Evolutionary conservation across 2,797 vertebrate species (phyloP).

Genomic region (Miichthys miiuy): DNA sequence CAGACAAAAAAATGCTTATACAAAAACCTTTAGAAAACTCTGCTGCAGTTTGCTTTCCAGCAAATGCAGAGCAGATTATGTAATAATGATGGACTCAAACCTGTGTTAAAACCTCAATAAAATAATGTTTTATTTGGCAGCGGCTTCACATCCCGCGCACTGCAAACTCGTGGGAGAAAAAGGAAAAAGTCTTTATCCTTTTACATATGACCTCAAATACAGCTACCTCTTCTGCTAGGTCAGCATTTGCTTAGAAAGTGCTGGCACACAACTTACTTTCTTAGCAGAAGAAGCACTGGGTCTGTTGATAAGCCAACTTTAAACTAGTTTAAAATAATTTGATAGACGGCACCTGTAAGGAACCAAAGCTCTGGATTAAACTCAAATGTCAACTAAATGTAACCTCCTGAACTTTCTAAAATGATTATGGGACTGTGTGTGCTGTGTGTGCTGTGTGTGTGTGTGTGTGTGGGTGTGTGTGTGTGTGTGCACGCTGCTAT

Average conservation of each 20-base stretch:
- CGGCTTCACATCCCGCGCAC: conserved; percentile 2
- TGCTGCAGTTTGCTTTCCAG: conserved; percentile 8
- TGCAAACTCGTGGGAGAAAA: conserved; percentile 58
- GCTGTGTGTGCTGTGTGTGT: background rate
- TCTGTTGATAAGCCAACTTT: conserved; percentile 78
- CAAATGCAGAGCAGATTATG: conserved; percentile 34
- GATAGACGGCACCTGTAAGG: conserved; percentile 66
- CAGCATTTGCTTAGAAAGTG: conserved; percentile 74
- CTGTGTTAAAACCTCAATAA: conserved; percentile 47
- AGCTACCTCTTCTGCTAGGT: conserved; percentile 67
- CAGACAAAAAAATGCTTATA: background rate
- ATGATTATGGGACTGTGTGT: conserved; percentile 38
- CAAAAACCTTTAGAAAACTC: background rate
- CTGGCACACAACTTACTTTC: conserved; percentile 71
- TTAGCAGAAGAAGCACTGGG: conserved; percentile 61
- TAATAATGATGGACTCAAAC: conserved; percentile 53
- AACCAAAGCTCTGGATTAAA: conserved; percentile 65
- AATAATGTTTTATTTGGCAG: conserved; percentile 57
- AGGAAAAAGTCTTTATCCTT: conserved; percentile 59
- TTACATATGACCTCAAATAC: conserved; percentile 73
- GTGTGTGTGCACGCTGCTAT: background rate
- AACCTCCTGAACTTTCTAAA: conserved; percentile 58
- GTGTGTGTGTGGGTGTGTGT: background rate
- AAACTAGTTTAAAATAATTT: conserved; percentile 76
- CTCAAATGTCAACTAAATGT: conserved; percentile 65